Evolutionary conservation across 2,888 invertebrate species (phyloP).

Genomic region (Cheilosia urbana): DNA sequence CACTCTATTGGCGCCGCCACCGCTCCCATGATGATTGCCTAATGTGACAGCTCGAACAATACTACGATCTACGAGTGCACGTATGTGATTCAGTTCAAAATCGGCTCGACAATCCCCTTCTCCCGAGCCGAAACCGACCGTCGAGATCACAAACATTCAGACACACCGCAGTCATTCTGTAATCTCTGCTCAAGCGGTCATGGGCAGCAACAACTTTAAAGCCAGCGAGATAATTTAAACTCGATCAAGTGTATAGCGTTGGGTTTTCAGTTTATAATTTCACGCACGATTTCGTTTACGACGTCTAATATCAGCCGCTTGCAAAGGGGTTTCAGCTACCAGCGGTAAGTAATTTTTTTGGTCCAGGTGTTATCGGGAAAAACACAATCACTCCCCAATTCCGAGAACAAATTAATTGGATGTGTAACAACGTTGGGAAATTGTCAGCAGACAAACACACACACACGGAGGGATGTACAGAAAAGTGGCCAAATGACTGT

Average conservation of each 20-base stretch:
- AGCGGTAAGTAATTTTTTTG: neutral
- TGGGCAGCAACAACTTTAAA: conserved; percentile 61
- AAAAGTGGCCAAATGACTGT: conserved; percentile 42
- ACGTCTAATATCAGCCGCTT: conserved; percentile 19
- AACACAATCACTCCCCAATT: conserved; percentile 25
- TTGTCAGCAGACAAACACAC: conserved; percentile 12
- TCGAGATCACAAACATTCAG: neutral
- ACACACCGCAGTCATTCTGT: conserved; percentile 17
- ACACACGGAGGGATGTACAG: conserved; percentile 2
- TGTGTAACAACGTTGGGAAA: neutral
- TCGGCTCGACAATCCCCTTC: neutral
- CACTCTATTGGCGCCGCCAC: conserved; percentile 12
- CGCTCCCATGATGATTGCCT: conserved; percentile 25
- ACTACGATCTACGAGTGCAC: conserved; percentile 12
- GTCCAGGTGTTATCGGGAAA: too few relatives aligned
- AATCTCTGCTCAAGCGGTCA: conserved; percentile 54
- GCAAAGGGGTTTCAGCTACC: neutral
- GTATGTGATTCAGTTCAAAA: conserved; percentile 27
- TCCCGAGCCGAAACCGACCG: neutral
- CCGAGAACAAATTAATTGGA: neutral
- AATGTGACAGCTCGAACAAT: conserved; percentile 23
- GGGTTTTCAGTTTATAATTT: conserved; percentile 8
- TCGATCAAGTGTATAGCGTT: conserved; percentile 24
- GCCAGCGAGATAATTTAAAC: conserved; percentile 50
- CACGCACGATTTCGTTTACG: conserved; percentile 20